Evolutionary conservation across 2,113 vertebrate genomes (phyloP), one percentile per base, ranked within the genome.

Genomic region (Notothenia rossii): DNA sequence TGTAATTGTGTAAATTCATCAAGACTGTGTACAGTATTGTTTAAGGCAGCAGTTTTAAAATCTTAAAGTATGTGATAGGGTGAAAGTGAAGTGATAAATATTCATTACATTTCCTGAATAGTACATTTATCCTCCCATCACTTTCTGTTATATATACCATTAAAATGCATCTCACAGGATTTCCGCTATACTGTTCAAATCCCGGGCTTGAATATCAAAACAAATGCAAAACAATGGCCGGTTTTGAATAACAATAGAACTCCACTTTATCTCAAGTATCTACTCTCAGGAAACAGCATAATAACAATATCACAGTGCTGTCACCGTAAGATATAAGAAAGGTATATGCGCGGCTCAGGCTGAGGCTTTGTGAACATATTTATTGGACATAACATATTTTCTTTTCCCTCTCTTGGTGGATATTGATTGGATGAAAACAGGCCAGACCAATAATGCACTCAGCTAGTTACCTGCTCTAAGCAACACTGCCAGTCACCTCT

Each of bases 341-440:
- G 72, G 85, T 74, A 25, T 36, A 76, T 15, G 1, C 4, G 10
- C 49, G 20, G 73, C 59, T 17, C 43, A 13, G 29, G 56, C 79
- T 53, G 17, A 70, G 33, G 60, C 61, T 86, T 78, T 83, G 71
- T 68, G 18, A 55, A 72, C 67, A 85, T 22, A 22, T 22, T 22
- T 22, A 22, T 22, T 22, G 22, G 22, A 22, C 22, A 22, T 22
- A 22, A 22, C 72, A 60, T 78, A 66, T 85, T 87, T 83, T 67
- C 81, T 77, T 81, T 72, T 72, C 68, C 81, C 79, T 85, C 50
- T 70, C 82, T 76, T 94, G 84, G 91, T 88, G 76, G 90, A 56
- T 92, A 88, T 91, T 85, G 88, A 93, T 89, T 69, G 84, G 75
- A 83, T 54, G 45, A 78, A 84, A 86, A 78, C 71, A 73, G 81